phyloP scores from a whole-genome alignment of 2,797 vertebrate genomes.

The Acipenser ruthenus region DNA sequence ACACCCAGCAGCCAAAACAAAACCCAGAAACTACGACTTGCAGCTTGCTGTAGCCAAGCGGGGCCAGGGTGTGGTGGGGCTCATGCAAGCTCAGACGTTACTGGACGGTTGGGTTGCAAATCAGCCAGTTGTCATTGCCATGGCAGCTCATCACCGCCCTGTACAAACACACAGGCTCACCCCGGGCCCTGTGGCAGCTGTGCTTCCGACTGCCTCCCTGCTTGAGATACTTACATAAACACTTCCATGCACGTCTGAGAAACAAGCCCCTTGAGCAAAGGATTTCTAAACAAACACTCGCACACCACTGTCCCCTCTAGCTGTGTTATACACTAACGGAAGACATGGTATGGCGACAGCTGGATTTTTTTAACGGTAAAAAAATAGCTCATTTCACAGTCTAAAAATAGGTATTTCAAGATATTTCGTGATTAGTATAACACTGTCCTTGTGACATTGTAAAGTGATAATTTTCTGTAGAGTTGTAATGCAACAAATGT shows the following conservation, averaged over 20 bases:
- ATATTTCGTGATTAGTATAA: no score
- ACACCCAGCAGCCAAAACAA: background rate
- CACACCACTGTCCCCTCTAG: background rate
- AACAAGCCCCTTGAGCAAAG: background rate
- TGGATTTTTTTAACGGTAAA: no score
- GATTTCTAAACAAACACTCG: background rate
- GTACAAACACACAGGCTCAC: conserved; percentile 17
- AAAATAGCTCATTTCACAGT: no score
- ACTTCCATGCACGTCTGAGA: background rate
- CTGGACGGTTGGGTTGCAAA: conserved; percentile 41
- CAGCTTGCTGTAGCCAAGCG: background rate
- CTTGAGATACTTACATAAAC: no score
- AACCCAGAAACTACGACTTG: background rate
- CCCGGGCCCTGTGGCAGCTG: no score
- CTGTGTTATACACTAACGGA: background rate
- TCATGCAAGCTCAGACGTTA: conserved; percentile 46
- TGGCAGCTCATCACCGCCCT: conserved; percentile 51
- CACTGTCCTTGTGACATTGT: no score
- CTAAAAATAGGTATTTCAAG: no score
- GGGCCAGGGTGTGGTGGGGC: background rate
- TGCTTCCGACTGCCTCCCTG: no score
- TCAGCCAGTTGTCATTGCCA: conserved; percentile 48
- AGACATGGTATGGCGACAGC: background rate
- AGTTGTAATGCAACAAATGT: no score
- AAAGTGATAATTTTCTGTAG: no score